Base-by-base conservation (phyloP, 1,140 invertebrate species). In the Ectropis grisescens region DNA sequence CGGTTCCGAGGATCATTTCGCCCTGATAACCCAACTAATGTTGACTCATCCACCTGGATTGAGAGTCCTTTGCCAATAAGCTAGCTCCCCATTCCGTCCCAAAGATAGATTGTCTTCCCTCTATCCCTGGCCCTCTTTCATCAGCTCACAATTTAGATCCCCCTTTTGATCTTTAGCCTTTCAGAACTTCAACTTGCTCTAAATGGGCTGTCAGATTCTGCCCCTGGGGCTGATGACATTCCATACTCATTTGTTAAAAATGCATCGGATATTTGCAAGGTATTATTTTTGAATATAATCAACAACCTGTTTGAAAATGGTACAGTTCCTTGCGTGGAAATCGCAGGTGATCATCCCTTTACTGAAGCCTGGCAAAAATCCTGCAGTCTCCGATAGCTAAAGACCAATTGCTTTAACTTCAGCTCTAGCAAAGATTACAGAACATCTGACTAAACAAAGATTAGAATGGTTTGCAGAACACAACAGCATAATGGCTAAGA, bases 381-480 rank as follows among this genome's bases (percentile, higher is more conserved):
- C 16, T 19, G 3, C 16, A 4, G 16, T 4, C 16, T 8, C 16
- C 8, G 8, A 19, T 8, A 19, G 16, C 8, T 8, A 8, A 19
- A 3, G 16, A 19, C 16, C 16, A 3, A 31, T 49, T 5, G 28
- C 33, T 16, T 33, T 39, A 11, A 30, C 35, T 2, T 31, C 25
- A 2, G 30, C 33, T 14, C 11, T 40, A 15, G 7, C 12, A 0
- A 46, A 44, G 22, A 25, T 33, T 11, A 10, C 23, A n/a, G 41
- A 44, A 29, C 30, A 38, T 24, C 11, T 44, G n/a, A 19, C 40
- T 13, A 46, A 41, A 37, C 33, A 40, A 22, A 32, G 37, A 8
- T 13, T 46, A 23, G 31, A 42, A 32, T 35, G 33, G 31, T 8
- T 30, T 10, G 11, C 33, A 8, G 16, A 19, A 19, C 3, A 8